Base-by-base conservation (phyloP, 35 echinoderm and acorn worm species). In the Stichopus chloronotus region DNA sequence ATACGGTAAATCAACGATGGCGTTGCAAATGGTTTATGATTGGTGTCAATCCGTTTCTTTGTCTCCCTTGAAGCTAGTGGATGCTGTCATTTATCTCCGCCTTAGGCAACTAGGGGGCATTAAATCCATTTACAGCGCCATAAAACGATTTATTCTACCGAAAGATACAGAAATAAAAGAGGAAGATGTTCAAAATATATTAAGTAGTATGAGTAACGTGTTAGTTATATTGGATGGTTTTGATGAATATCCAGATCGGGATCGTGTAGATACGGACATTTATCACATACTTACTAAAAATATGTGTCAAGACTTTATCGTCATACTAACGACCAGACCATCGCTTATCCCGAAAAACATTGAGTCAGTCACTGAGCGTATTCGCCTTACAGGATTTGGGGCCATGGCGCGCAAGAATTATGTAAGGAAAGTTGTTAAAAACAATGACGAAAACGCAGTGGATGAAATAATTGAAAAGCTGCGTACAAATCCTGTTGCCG, bases 1-100 rank as follows among this genome's bases (percentile, higher is more conserved):
- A 53, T 83, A 83, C 55, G 80, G 80, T 19, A 83, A 83, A 19
- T 83, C 80, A 13, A 83, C 80, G n/a, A 17, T 83, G 9, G n/a
- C 80, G 25, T 52, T 43, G 7, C 25, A 83, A 52, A 83, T 83
- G 6, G 25, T 56, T 13, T 83, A 83, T 55, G 80, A 83, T 12
- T 83, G 80, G 80, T 83, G 80, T 55, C 43, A 83, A 25, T 78
- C 76, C 10, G 55, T 53, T 8, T 7, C 14, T 2, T 16, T 11
- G 13, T 83, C 30, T 5, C 7, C 4, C 12, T 55, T 83, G 8
- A 83, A 55, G 13, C 5, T 16, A 12, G 12, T 83, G 4, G 53
- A 83, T 0, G 7, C 55, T 8, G 10, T 83, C 0, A 83, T 83
- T 0, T 56, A 53, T 8, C 80, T 83, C 17, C 80, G 25, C 8